phyloP scores from a whole-genome alignment of 2,888 invertebrate genomes.

The Phanerotoma sp. region DNA sequence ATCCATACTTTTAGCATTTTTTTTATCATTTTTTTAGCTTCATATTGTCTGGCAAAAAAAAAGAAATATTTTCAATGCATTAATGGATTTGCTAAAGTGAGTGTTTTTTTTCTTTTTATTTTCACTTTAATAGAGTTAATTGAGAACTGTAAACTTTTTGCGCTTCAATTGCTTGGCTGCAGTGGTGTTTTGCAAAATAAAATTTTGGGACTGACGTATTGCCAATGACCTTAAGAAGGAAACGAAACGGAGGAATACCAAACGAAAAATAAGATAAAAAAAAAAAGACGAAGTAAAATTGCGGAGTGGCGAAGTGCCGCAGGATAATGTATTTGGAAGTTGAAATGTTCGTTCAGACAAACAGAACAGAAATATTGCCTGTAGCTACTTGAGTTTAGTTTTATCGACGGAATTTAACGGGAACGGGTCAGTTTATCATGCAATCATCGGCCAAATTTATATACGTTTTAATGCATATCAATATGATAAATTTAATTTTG shows the following conservation, averaged over 20 bases:
- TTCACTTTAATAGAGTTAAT: no score
- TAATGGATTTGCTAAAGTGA: no score
- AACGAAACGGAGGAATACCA: conserved; percentile 15
- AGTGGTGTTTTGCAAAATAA: no score
- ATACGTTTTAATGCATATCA: no score
- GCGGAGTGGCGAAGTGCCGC: neutral
- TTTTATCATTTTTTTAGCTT: no score
- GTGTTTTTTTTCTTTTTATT: no score
- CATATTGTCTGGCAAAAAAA: no score
- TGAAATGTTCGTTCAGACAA: conserved; percentile 9
- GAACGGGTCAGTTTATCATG: no score
- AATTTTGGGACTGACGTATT: conserved; percentile 25
- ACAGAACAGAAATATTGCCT: neutral
- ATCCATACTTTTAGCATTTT: neutral
- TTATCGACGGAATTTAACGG: neutral
- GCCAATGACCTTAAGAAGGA: conserved; percentile 35
- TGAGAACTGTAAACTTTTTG: neutral
- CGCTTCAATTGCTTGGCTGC: no score
- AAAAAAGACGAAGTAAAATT: conserved; percentile 2
- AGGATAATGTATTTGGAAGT: conserved; percentile 12
- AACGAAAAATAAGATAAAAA: conserved; percentile 10
- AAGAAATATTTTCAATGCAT: no score
- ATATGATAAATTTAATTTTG: no score
- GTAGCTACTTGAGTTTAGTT: neutral
- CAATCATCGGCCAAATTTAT: no score